Percentiles rank a stretch among this genome's conserved stretches.
Evolutionary conservation across 2,888 invertebrate genomes (phyloP).

Genomic region (Allygus modestus): DNA sequence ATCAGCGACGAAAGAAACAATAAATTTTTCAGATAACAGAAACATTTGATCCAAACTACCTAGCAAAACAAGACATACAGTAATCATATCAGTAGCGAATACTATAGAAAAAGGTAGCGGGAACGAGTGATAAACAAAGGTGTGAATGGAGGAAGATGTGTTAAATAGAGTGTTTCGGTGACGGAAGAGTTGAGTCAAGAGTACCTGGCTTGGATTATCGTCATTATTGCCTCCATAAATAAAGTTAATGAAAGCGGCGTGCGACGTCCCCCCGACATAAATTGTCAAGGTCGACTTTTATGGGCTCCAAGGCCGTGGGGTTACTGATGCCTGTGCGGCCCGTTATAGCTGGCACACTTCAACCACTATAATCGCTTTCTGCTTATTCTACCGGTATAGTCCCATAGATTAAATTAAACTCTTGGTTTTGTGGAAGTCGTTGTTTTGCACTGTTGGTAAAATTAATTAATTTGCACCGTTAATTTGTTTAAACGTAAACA

Average conservation of each 20-base stretch:
- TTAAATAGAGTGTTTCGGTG: slow-evolving; percentile 44
- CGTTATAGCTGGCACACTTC: slow-evolving; percentile 53
- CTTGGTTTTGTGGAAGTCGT: too few species aligned
- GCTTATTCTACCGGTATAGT: background rate
- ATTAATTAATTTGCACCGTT: too few species aligned
- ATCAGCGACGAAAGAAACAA: too few species aligned
- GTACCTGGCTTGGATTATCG: slow-evolving; percentile 53
- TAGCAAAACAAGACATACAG: background rate
- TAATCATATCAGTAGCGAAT: background rate
- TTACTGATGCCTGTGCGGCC: slow-evolving; percentile 31
- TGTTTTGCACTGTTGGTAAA: too few species aligned
- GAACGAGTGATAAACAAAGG: slow-evolving; percentile 36
- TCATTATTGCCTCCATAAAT: slow-evolving; percentile 68
- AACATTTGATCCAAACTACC: too few species aligned
- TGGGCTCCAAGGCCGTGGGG: slow-evolving; percentile 53
- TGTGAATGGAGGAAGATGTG: slow-evolving; percentile 34
- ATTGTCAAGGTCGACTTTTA: slow-evolving; percentile 66
- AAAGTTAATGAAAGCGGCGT: slow-evolving; percentile 69
- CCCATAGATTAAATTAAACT: too few species aligned
- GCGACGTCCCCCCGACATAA: slow-evolving; percentile 60
- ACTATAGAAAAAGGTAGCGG: background rate
- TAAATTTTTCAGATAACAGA: too few species aligned
- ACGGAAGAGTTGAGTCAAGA: slow-evolving; percentile 47
- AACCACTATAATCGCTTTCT: slow-evolving; percentile 19
- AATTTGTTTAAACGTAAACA: too few species aligned